Conservation (phyloP, 2,113 vertebrate species). For the Catharus minimus region DNA sequence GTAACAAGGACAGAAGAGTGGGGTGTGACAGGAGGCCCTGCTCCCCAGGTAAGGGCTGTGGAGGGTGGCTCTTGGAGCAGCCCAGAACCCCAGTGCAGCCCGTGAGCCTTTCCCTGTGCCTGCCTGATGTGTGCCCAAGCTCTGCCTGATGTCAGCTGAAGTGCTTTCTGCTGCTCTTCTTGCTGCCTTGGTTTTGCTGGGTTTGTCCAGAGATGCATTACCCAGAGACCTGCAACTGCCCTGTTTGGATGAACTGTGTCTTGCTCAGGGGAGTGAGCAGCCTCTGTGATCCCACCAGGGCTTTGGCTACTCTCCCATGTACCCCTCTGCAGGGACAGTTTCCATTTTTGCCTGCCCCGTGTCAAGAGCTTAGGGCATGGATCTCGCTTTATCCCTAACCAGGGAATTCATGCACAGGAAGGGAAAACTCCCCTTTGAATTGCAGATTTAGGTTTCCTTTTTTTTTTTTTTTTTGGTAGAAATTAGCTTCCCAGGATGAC, state of each 20-base stretch:
- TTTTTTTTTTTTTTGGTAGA: neutral
- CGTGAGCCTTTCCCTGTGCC: neutral
- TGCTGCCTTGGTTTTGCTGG: neutral
- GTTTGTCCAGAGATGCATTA: neutral
- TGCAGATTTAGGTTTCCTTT: neutral
- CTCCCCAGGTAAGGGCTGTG: neutral
- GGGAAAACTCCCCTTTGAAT: neutral
- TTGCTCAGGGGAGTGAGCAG: neutral
- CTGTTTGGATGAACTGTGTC: neutral
- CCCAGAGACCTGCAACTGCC: neutral
- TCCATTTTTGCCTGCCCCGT: neutral
- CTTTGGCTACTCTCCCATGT: neutral
- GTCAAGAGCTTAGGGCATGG: neutral
- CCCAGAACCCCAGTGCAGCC: neutral
- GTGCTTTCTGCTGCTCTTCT: neutral
- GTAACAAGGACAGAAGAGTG: neutral
- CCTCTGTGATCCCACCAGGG: neutral
- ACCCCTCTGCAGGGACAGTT: neutral
- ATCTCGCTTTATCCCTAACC: neutral
- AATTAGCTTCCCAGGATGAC: neutral
- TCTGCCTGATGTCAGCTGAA: neutral
- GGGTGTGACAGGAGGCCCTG: neutral
- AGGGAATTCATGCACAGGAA: neutral
- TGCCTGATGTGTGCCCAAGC: rapidly evolving
- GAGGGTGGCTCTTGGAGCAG: neutral